Conservation (phyloP, 2,113 vertebrate species). For the Polypterus bichir region DNA sequence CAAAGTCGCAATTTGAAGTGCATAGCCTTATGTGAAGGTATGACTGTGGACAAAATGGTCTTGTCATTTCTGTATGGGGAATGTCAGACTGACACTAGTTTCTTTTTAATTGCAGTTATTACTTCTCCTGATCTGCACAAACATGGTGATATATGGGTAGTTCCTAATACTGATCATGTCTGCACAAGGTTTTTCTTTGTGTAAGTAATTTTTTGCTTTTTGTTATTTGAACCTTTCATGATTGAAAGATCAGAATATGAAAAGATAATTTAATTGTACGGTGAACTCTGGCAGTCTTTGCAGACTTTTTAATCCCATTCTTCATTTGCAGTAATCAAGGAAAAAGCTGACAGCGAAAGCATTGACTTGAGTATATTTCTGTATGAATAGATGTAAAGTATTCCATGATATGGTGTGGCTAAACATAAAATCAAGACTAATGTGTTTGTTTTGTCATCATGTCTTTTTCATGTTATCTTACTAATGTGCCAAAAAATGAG, state of each 20-base stretch:
- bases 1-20: slow-evolving; percentile 85
- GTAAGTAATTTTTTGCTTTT: slow-evolving; percentile 49
- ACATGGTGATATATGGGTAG: slow-evolving; percentile 84
- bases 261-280: neutral
- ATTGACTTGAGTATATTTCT: neutral
- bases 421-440: too few species aligned
- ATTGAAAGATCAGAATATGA: neutral
- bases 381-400: neutral
- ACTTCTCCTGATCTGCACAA: slow-evolving; percentile 82
- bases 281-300: neutral
- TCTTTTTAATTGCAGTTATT: slow-evolving; percentile 51
- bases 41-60: slow-evolving; percentile 12
- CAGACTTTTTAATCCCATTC: neutral
- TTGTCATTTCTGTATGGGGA: too few species aligned
- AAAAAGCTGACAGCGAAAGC: neutral
- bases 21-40: slow-evolving; percentile 91
- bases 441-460: too few species aligned
- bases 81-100: slow-evolving; percentile 2
- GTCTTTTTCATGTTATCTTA: too few species aligned
- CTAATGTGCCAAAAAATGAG: too few species aligned
- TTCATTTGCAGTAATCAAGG: slow-evolving; percentile 1
- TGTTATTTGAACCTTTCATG: neutral
- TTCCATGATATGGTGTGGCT: too few species aligned
- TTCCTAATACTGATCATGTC: slow-evolving; percentile 78
- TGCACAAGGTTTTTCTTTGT: slow-evolving; percentile 88